These are phyloP conservation scores for Ostrea edulis DNA, from an alignment of 1,140 invertebrate genomes.

Conservation along the genomic window DNA sequence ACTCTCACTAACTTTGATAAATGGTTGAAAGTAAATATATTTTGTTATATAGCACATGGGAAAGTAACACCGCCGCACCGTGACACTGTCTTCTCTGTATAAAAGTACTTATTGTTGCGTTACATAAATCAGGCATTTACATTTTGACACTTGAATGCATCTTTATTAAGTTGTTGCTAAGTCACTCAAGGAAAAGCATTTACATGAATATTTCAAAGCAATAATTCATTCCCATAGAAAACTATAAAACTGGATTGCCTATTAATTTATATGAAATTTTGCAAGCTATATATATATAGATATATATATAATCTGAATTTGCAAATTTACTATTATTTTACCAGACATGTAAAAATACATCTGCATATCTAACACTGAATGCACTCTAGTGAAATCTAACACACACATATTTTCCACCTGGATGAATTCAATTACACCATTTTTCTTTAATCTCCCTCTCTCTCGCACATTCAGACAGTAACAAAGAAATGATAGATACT, in stretches of 20 bases:
- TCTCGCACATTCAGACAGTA: not conserved
- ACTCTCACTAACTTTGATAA: not conserved
- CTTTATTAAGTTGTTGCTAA: constrained; percentile 2
- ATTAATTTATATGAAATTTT: not conserved
- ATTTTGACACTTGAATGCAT: constrained; percentile 29
- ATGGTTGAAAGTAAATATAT: not conserved
- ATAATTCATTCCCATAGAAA: not conserved
- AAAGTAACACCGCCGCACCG: not conserved
- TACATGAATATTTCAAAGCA: not conserved
- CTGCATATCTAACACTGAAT: not conserved
- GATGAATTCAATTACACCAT: not conserved
- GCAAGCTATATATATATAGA: too few relatives aligned
- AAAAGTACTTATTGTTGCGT: not conserved
- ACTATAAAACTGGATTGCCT: not conserved
- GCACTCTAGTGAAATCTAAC: not conserved
- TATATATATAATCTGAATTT: too few relatives aligned
- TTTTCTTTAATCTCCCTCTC: not conserved
- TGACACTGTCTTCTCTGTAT: not conserved
- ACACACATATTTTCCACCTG: not conserved
- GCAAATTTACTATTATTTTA: too few relatives aligned
- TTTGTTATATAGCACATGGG: not conserved
- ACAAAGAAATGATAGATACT: not conserved
- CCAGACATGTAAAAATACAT: not conserved
- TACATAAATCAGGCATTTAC: constrained; percentile 23
- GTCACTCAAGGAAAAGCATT: constrained; percentile 22